Evolutionary conservation across 2,888 invertebrate genomes (phyloP).

Genomic region (Troides oblongomaculatus): DNA sequence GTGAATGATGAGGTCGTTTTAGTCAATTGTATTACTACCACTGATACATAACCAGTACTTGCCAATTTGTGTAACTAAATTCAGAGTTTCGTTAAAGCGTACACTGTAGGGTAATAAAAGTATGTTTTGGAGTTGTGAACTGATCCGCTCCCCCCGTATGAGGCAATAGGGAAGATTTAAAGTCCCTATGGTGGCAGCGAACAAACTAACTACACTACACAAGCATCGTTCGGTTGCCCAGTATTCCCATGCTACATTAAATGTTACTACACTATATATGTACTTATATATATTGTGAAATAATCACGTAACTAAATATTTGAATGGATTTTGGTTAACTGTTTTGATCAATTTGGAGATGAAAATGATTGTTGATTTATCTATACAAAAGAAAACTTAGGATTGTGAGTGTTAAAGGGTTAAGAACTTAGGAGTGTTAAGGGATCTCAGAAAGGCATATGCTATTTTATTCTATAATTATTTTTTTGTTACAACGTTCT

Average conservation of each 20-base stretch:
- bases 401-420: too few species aligned
- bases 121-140: neutral
- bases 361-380: too few species aligned
- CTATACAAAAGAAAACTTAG: too few species aligned
- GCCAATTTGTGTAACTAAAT: neutral
- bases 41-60: neutral
- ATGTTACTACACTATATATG: too few species aligned
- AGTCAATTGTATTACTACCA: neutral
- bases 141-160: neutral
- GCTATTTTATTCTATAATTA: too few species aligned
- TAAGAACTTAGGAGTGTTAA: too few species aligned
- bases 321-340: too few species aligned
- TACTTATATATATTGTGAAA: too few species aligned
- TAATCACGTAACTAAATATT: neutral
- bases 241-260: neutral
- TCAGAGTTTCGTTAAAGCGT: neutral
- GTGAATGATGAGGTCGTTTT: neutral
- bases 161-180: neutral
- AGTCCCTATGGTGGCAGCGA: neutral
- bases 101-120: slow-evolving; percentile 1
- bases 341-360: too few species aligned
- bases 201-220: neutral
- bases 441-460: too few species aligned
- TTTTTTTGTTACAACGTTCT: too few species aligned
- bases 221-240: neutral